Evolutionary conservation across 2,113 vertebrate genomes (phyloP).

Genomic region (Rhinolophus ferrumequinum): DNA sequence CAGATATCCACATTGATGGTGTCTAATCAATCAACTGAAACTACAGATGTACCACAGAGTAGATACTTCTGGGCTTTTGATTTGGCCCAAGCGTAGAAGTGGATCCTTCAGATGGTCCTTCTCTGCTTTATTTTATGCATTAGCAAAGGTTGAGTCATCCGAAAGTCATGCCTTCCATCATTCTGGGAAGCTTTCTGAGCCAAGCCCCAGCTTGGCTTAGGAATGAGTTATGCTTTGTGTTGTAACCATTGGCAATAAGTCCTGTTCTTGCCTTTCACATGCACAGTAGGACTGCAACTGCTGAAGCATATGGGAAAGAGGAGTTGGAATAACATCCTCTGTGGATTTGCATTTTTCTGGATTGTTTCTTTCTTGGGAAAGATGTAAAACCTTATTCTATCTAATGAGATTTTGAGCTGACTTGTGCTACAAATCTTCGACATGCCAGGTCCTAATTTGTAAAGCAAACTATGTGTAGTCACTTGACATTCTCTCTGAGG

Average conservation of each 20-base stretch:
- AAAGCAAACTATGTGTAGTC: conserved; percentile 77
- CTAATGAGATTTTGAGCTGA: conserved; percentile 63
- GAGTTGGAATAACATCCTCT: neutral
- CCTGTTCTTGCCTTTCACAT: conserved; percentile 18
- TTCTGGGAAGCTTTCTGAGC: conserved; percentile 73
- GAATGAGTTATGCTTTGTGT: conserved; percentile 72
- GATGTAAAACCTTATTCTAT: conserved; percentile 28
- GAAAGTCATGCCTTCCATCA: conserved; percentile 79
- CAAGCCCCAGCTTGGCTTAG: conserved; percentile 71
- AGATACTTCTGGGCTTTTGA: conserved; percentile 60
- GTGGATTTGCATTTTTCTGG: conserved; percentile 57
- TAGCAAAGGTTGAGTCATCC: conserved; percentile 76
- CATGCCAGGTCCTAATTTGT: conserved; percentile 72
- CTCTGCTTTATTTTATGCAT: conserved; percentile 78
- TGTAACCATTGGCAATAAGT: conserved; percentile 68
- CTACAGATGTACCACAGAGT: conserved; percentile 47
- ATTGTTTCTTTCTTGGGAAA: conserved; percentile 50
- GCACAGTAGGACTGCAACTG: conserved; percentile 65
- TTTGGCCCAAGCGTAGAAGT: conserved; percentile 55
- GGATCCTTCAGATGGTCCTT: conserved; percentile 69
- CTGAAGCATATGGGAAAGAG: conserved; percentile 9
- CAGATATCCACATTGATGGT: conserved; percentile 31
- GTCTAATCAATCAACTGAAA: conserved; percentile 62
- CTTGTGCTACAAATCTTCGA: conserved; percentile 61
- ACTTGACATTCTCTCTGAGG: conserved; percentile 82